These are phyloP conservation scores for Rhamphomyia laevipes DNA, from an alignment of 2,888 invertebrate genomes.

Conservation along the genomic window DNA sequence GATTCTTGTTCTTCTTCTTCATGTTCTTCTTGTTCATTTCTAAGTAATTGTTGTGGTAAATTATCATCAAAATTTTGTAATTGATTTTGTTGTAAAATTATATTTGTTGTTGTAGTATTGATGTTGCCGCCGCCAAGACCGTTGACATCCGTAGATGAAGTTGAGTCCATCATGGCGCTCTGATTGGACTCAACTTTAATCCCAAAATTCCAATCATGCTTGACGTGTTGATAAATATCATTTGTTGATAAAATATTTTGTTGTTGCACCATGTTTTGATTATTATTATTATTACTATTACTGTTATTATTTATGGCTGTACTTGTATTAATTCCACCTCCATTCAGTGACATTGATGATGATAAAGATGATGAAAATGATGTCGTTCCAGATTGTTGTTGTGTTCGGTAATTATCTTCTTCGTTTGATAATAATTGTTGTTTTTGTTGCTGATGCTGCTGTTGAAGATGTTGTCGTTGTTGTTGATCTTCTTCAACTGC, in stretches of 20 bases:
- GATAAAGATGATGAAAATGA: background rate
- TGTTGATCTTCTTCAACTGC: conserved; percentile 3
- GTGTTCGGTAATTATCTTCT: conserved; percentile 15
- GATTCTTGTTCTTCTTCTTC: background rate
- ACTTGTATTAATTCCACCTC: background rate
- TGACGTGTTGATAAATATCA: conserved; percentile 32
- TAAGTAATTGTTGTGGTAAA: conserved; percentile 9
- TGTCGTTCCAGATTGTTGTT: conserved; percentile 14
- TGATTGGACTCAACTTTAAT: conserved; percentile 13
- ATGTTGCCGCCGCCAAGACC: conserved; percentile 1
- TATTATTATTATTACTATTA: background rate
- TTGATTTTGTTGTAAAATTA: background rate
- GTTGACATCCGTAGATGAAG: conserved; percentile 4
- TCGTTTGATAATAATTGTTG: conserved; percentile 9
- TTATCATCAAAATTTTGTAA: conserved; percentile 4
- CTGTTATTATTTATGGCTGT: background rate
- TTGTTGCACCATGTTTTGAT: background rate
- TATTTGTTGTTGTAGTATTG: background rate
- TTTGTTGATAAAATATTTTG: background rate
- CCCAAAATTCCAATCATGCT: conserved; percentile 38
- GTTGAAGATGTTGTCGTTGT: conserved; percentile 3
- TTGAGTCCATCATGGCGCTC: conserved; percentile 7
- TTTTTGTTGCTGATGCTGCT: conserved; percentile 7
- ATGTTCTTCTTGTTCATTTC: background rate
- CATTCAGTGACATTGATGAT: background rate